Evolutionary conservation across 2,113 vertebrate genomes (phyloP).

Genomic region (Clupea harengus): DNA sequence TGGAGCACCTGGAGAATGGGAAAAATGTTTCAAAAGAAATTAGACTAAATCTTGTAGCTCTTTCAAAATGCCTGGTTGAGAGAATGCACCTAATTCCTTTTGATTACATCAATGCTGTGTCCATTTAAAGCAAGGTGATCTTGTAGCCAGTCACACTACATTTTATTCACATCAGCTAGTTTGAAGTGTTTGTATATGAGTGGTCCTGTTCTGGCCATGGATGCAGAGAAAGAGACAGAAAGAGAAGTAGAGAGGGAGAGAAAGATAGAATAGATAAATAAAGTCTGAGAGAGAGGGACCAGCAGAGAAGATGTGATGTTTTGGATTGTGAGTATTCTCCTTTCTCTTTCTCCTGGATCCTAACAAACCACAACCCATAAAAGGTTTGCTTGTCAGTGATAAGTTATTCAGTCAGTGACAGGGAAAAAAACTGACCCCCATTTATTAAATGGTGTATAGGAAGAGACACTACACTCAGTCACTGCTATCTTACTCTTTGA

Average conservation of each 20-base stretch:
- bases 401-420: too few relatives aligned
- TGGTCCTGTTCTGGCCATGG: constrained; percentile 12
- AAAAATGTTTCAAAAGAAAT: not conserved
- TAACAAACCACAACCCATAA: too few relatives aligned
- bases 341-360: too few relatives aligned
- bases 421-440: too few relatives aligned
- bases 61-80: not conserved
- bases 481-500: too few relatives aligned
- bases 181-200: not conserved
- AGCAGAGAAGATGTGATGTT: too few relatives aligned
- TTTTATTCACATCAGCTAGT: constrained; percentile 8
- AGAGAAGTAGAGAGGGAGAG: not conserved
- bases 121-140: constrained; percentile 21
- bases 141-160: constrained; percentile 17
- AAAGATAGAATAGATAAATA: not conserved
- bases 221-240: not conserved
- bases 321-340: too few relatives aligned
- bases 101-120: constrained; percentile 1
- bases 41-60: not conserved
- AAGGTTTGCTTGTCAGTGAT: too few relatives aligned
- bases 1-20: not conserved
- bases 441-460: too few relatives aligned
- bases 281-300: constrained; percentile 7
- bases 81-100: not conserved
- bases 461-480: too few relatives aligned